Conservation (phyloP, 2,797 vertebrate genomes). For the Gouania willdenowi region DNA sequence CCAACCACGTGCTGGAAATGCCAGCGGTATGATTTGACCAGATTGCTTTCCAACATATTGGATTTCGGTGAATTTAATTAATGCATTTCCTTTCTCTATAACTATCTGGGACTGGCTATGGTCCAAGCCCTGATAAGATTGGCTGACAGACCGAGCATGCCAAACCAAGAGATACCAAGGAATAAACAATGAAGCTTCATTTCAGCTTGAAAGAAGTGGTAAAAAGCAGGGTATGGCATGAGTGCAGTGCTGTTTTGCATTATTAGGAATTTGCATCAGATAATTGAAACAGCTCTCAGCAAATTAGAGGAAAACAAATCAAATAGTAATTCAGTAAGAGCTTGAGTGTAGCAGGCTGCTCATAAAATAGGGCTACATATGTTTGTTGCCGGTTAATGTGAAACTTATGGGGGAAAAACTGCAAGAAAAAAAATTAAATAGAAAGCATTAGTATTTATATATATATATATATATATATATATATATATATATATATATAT, state of each 20-base stretch:
- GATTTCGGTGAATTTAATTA: conserved; percentile 69
- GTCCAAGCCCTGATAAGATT: conserved; percentile 62
- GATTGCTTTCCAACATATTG: conserved; percentile 69
- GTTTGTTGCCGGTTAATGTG: no score
- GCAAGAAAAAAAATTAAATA: no score
- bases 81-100: conserved; percentile 63
- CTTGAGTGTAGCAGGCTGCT: conserved; percentile 34
- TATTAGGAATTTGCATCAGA: conserved; percentile 26
- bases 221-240: conserved; percentile 30
- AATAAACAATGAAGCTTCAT: conserved; percentile 59
- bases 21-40: conserved; percentile 65
- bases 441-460: no score
- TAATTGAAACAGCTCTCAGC: conserved; percentile 23
- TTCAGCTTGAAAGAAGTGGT: conserved; percentile 24
- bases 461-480: no score
- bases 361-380: conserved; percentile 31
- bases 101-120: conserved; percentile 62
- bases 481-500: no score
- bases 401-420: no score
- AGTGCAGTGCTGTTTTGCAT: conserved; percentile 18
- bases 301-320: conserved; percentile 15
- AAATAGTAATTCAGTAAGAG: conserved; percentile 20
- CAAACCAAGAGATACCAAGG: conserved; percentile 39
- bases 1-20: conserved; percentile 62
- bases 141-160: conserved; percentile 34